Evolutionary conservation across 2,888 invertebrate species (phyloP).

Genomic region (Aphodius granarius): DNA sequence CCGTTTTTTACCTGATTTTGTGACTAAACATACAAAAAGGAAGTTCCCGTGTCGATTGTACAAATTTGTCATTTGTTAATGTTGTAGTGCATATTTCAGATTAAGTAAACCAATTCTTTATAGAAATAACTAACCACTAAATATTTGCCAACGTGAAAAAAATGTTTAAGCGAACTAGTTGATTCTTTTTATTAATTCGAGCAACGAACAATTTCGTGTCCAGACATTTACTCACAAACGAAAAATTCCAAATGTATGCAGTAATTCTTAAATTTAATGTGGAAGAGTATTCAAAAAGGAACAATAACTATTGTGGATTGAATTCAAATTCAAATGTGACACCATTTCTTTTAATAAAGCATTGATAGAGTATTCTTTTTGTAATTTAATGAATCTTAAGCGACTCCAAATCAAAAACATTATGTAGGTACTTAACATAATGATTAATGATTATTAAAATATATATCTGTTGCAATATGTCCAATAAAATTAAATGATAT

Average conservation of each 20-base stretch:
- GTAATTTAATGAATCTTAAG: no score
- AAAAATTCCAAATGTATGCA: background rate
- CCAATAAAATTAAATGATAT: background rate
- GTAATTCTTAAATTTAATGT: background rate
- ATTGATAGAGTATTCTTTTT: no score
- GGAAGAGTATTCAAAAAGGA: background rate
- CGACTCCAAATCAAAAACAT: no score
- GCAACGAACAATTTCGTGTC: background rate
- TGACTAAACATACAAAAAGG: background rate
- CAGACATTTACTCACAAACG: background rate
- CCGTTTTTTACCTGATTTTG: background rate
- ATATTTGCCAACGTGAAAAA: no score
- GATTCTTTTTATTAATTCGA: no score
- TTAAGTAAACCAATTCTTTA: no score
- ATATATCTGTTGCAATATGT: background rate
- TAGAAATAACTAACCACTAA: no score
- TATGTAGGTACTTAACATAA: no score
- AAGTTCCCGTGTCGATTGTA: background rate
- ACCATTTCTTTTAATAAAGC: no score
- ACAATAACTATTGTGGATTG: background rate
- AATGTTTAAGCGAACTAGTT: no score
- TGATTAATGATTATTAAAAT: no score
- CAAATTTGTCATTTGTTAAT: background rate
- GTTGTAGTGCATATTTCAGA: no score
- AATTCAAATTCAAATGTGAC: background rate